Conservation (phyloP, 2,797 vertebrate genomes). For the Simalia tracyae region DNA sequence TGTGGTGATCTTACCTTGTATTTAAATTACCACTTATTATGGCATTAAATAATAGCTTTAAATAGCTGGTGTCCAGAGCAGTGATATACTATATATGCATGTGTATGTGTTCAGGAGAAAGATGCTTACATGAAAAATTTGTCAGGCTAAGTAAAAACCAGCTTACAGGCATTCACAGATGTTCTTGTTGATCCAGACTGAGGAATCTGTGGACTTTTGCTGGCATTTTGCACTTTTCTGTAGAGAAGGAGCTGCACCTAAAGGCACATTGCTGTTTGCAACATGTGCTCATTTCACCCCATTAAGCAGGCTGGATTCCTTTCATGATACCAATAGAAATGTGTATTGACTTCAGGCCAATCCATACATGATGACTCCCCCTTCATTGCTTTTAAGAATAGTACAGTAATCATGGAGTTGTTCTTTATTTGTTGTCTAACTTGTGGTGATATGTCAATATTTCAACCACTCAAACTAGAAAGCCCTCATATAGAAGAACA, state of each 20-base stretch:
- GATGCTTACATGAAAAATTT: conserved; percentile 74
- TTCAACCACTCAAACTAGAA: neutral
- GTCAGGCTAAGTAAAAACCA: conserved; percentile 74
- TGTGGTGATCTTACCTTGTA: conserved; percentile 78
- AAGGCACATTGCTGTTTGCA: too few relatives aligned
- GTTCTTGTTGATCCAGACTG: too few relatives aligned
- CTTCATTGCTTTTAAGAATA: neutral
- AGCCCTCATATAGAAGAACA: neutral
- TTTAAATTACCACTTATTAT: conserved; percentile 81
- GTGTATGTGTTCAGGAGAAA: conserved; percentile 44
- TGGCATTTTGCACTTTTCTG: neutral
- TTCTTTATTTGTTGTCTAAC: neutral
- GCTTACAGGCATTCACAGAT: conserved; percentile 13
- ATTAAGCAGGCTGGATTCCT: neutral
- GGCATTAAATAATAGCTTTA: conserved; percentile 80
- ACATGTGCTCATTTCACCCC: neutral
- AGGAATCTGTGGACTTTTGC: neutral
- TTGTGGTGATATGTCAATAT: neutral
- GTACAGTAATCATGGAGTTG: neutral
- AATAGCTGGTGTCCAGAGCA: conserved; percentile 77
- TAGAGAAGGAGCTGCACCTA: neutral
- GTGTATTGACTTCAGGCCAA: neutral
- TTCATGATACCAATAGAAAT: neutral
- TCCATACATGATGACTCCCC: neutral
- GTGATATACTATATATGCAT: conserved; percentile 70